Evolutionary conservation across 2,797 vertebrate genomes (phyloP).

Genomic region (Dermochelys coriacea): DNA sequence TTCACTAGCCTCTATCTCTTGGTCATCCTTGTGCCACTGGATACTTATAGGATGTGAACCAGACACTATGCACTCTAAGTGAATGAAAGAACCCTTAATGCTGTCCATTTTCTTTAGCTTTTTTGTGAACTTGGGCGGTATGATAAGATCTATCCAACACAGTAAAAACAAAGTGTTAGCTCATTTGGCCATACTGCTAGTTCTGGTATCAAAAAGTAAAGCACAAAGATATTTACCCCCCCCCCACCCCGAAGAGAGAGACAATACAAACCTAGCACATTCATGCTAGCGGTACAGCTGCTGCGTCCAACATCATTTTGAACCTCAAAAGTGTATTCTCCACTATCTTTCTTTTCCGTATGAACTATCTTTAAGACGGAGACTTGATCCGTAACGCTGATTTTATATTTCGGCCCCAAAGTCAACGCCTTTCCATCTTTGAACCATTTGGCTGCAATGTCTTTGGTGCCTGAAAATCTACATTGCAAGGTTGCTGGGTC

Average conservation of each 20-base stretch:
- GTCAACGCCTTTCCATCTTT: conserved; percentile 90
- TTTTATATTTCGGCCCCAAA: conserved; percentile 90
- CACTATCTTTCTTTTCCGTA: conserved; percentile 90
- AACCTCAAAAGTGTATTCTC: conserved; percentile 93
- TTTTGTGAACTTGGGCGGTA: conserved; percentile 96
- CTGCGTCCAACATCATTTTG: conserved; percentile 94
- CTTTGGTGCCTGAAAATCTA: conserved; percentile 94
- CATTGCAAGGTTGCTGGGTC: conserved; percentile 95
- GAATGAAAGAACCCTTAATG: conserved; percentile 95
- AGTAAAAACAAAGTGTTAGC: conserved; percentile 58
- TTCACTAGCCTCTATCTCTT: conserved; percentile 89
- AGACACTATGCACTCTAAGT: conserved; percentile 95
- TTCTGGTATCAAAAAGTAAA: neutral
- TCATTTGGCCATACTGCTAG: neutral
- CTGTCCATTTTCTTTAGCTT: conserved; percentile 95
- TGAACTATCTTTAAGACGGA: conserved; percentile 93
- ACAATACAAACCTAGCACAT: conserved; percentile 91
- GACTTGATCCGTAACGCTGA: conserved; percentile 90
- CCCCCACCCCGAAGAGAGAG: neutral
- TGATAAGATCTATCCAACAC: conserved; percentile 92
- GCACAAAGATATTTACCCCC: neutral
- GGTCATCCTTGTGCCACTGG: conserved; percentile 95
- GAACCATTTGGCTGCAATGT: conserved; percentile 91
- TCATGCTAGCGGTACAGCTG: conserved; percentile 91
- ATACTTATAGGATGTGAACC: conserved; percentile 95